Percentiles rank a stretch among this genome's conserved stretches.
phyloP scores from a whole-genome alignment of 2,888 invertebrate species.

The Drosophila flavopinicola region DNA sequence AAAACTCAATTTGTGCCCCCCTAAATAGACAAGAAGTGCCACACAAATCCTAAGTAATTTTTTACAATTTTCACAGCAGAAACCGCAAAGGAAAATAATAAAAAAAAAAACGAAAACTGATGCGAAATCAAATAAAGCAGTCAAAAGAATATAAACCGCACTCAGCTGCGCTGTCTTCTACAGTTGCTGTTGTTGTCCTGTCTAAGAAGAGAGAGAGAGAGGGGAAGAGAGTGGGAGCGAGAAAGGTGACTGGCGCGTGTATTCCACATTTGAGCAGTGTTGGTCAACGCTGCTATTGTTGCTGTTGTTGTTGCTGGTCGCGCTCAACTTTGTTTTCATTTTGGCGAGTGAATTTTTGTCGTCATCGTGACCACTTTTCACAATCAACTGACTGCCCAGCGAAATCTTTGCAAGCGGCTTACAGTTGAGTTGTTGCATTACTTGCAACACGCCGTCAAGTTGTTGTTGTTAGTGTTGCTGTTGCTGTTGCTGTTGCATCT shows the following conservation, averaged over 20 bases:
- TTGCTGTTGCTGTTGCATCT: conserved; percentile 26
- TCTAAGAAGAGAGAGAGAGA: too few species aligned
- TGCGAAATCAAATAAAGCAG: conserved; percentile 72
- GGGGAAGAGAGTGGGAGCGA: background rate
- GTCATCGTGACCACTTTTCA: conserved; percentile 77
- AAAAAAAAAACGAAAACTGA: background rate
- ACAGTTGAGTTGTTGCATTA: conserved; percentile 31
- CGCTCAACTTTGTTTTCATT: conserved; percentile 73
- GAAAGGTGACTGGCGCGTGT: background rate
- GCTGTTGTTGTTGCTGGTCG: conserved; percentile 4
- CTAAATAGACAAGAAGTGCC: conserved; percentile 42
- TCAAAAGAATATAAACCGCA: conserved; percentile 70
- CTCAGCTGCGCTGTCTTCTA: conserved; percentile 20
- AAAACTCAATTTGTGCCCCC: conserved; percentile 64
- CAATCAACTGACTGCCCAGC: conserved; percentile 66
- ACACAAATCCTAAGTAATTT: conserved; percentile 61
- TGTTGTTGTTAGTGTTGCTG: conserved; percentile 26
- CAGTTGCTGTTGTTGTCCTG: background rate
- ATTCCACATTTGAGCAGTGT: conserved; percentile 2
- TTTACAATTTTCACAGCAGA: conserved; percentile 39
- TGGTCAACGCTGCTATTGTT: conserved; percentile 18
- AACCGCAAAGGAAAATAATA: background rate
- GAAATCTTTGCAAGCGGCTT: conserved; percentile 57
- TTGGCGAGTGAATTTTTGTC: conserved; percentile 70
- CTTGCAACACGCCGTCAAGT: conserved; percentile 26